Base-by-base conservation (phyloP, 2,797 vertebrate species). In the Taeniopygia guttata region DNA sequence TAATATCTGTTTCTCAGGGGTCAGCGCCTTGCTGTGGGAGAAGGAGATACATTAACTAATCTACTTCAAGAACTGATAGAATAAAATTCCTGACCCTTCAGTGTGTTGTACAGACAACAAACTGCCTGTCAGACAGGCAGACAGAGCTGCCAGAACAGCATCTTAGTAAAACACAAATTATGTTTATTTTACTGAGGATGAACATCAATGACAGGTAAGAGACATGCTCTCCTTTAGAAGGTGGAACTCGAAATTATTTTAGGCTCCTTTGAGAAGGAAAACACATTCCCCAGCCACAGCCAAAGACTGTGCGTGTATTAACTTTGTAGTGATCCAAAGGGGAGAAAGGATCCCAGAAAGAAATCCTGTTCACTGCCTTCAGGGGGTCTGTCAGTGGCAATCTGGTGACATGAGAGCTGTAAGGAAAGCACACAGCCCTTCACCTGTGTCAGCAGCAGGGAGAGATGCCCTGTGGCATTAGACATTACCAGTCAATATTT, bases 161-260 rank as follows among this genome's bases (percentile, higher is more conserved):
- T 26, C 48, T 63, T 16, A 43, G 27, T 27, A 52, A 54, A 70
- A 58, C 38, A 49, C 40, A 63, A 58, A 58, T 0, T 1, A 66
- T 8, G 15, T 43, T 84, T 40, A 43, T 59, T 81, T 43, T 54
- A 18, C 12, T 52, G 36, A 70, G 32, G 30, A 36, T 21, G 25
- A 74, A 74, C 25, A 14, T 11, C 32, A 77, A 67, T 13, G 18
- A 62, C 6, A 74, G n/a, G n/a, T 45, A n/a, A 78, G 36, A 70
- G 40, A 45, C 17, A 30, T 0, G 0, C 19, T 20, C 20, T 34
- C 23, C 18, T 63, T 67, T 22, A 40, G 64, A 60, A 59, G 19
- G 17, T 49, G 18, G 42, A 81, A 79, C n/a, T 4, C 18, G 45
- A 78, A 81, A 77, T 15, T 8, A 77, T 2, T 3, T 1, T 7